Base-by-base conservation (phyloP, 2,113 vertebrate species). In the Thomomys bottae region DNA sequence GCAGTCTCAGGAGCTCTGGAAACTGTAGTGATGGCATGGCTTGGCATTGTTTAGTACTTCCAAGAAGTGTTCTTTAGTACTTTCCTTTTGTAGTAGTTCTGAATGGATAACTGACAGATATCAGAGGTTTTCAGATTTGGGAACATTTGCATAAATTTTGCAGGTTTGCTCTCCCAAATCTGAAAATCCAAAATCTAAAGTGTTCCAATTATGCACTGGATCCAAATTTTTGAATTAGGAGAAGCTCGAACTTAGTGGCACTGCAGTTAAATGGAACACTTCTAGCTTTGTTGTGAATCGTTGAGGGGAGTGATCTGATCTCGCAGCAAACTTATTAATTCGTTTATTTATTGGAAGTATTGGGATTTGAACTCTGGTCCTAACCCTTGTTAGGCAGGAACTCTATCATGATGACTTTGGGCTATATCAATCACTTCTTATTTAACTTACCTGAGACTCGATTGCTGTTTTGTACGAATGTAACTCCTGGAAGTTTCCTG, bases 281-380 rank as follows among this genome's bases (percentile, higher is more conserved):
- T 72, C 64, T 38, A 38, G 57, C n/a, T 82, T 54, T 54, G 63
- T 72, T 61, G 32, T 57, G 83, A 49, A 83, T 28, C 36, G 40
- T 34, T 77, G 42, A 77, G 78, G 11, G 80, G 23, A 21, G 18
- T 45, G 40, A 76, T 10, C 20, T 84, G 64, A 34, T 49, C 59
- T 88, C 89, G 86, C 23, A 82, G 72, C 42, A 87, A 88, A 77
- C 14, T 42, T 71, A 40, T 34, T 40, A 66, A n/a, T n/a, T n/a
- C n/a, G n/a, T 70, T 82, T 78, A 64, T 34, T 80, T 54, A 54
- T 54, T 54, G 49, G 49, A 11, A 54, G 49, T 54, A 54, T 15
- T 54, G 3, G 49, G 49, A 54, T 54, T 18, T 54, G 49, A 54
- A 54, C 49, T 15, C 14, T 54, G 10, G 49, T 54, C 49, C 49